phyloP scores from a whole-genome alignment of 2,888 invertebrate genomes.

The Dexiosoma caninum region DNA sequence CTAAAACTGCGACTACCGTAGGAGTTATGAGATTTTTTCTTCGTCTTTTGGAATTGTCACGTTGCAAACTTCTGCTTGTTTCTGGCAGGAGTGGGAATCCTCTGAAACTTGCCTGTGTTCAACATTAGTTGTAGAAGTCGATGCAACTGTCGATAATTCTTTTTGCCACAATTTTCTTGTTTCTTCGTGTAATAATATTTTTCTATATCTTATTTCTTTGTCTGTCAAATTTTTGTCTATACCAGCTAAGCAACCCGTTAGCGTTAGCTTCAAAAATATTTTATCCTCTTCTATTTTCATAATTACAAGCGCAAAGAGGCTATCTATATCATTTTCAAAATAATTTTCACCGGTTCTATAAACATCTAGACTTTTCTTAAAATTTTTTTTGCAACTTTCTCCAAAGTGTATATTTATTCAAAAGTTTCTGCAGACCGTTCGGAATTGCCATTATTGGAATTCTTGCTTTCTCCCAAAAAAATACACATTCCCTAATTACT shows the following conservation, averaged over 20 bases:
- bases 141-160: background rate
- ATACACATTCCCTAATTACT: too few species aligned
- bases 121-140: too few species aligned
- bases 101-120: background rate
- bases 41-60: background rate
- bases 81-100: background rate
- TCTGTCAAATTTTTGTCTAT: constrained; percentile 32
- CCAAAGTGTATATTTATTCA: background rate
- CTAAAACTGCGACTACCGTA: background rate
- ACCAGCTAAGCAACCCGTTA: constrained; percentile 35
- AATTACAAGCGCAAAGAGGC: background rate
- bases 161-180: background rate
- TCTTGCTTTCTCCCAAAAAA: background rate
- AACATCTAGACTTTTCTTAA: background rate
- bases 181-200: background rate
- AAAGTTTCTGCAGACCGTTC: background rate
- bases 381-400: background rate
- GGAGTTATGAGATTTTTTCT: background rate
- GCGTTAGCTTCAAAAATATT: constrained; percentile 64
- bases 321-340: background rate
- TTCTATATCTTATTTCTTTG: constrained; percentile 23
- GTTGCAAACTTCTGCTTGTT: background rate
- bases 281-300: constrained; percentile 67
- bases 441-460: background rate
- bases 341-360: background rate